These are phyloP conservation scores for Campaea margaritaria DNA, from an alignment of 2,888 invertebrate species.

Conservation along the genomic window DNA sequence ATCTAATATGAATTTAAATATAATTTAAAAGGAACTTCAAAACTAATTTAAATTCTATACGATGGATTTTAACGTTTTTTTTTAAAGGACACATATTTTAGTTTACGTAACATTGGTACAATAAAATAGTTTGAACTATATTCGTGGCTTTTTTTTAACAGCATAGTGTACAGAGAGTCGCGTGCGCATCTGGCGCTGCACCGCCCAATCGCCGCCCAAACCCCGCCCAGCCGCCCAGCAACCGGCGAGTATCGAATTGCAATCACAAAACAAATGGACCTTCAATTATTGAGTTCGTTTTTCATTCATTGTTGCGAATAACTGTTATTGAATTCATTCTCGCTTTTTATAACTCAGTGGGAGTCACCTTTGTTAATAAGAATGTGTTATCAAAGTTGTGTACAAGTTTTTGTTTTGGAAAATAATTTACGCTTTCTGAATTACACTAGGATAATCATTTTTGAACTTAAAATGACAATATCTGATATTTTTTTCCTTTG, in stretches of 20 bases:
- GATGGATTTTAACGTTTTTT: not conserved
- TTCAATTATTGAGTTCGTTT: slow-evolving; percentile 52
- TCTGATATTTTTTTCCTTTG: too few relatives aligned
- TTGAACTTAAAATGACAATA: not conserved
- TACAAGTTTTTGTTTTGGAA: not conserved
- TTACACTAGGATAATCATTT: not conserved
- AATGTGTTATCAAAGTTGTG: slow-evolving; percentile 20
- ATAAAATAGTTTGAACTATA: not conserved
- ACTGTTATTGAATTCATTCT: slow-evolving; percentile 41
- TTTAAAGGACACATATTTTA: not conserved
- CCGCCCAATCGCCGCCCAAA: slow-evolving; percentile 70
- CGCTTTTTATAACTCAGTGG: slow-evolving; percentile 38
- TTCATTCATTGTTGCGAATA: slow-evolving; percentile 48
- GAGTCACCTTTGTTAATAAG: slow-evolving; percentile 27
- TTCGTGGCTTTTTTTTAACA: slow-evolving; percentile 10
- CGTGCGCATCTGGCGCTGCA: slow-evolving; percentile 68
- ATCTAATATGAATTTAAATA: too few relatives aligned
- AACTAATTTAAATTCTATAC: too few relatives aligned
- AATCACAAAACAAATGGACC: slow-evolving; percentile 55
- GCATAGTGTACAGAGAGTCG: slow-evolving; percentile 46
- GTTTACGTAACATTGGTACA: not conserved
- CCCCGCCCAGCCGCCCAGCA: slow-evolving; percentile 52
- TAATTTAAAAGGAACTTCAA: too few relatives aligned
- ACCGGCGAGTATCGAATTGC: slow-evolving; percentile 54
- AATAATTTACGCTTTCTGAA: not conserved